Conservation (phyloP, 2,888 invertebrate species). For the Scaptomyza caliginosa region DNA sequence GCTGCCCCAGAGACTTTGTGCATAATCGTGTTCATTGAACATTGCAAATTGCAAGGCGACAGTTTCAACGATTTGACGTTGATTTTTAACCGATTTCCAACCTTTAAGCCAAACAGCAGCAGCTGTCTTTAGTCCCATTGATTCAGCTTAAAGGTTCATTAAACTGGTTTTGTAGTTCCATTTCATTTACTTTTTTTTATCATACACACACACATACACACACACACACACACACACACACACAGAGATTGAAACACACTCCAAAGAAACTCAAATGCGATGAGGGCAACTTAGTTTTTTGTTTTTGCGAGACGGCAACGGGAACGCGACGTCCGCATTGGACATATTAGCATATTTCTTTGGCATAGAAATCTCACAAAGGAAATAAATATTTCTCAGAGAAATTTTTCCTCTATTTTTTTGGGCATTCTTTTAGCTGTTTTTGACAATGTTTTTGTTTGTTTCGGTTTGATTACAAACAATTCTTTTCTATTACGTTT, state of each 20-base stretch:
- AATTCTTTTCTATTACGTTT: conserved; percentile 47
- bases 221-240: conserved; percentile 17
- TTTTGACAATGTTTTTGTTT: conserved; percentile 34
- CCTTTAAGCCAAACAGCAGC: conserved; percentile 27
- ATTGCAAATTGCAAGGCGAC: conserved; percentile 57
- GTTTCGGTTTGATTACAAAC: conserved; percentile 38
- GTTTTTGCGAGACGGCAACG: conserved; percentile 24
- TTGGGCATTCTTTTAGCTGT: conserved; percentile 18
- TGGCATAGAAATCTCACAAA: conserved; percentile 72
- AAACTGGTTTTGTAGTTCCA: conserved; percentile 78
- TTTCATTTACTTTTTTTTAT: conserved; percentile 21
- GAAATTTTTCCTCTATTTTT: conserved; percentile 24
- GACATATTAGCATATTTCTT: conserved; percentile 73
- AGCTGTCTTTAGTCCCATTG: conserved; percentile 52
- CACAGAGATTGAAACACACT: conserved; percentile 25
- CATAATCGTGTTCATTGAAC: conserved; percentile 34
- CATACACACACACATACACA: conserved; percentile 49
- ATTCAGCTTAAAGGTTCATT: conserved; percentile 79
- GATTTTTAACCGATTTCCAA: conserved; percentile 35
- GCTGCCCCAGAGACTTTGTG: conserved; percentile 40
- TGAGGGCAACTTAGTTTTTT: conserved; percentile 55
- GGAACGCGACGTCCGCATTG: conserved; percentile 45
- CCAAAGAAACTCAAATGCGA: conserved; percentile 56
- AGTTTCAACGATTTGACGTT: conserved; percentile 47
- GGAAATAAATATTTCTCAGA: conserved; percentile 58